Base-by-base conservation (phyloP, 2,113 vertebrate genomes). In the Nipponia nippon region DNA sequence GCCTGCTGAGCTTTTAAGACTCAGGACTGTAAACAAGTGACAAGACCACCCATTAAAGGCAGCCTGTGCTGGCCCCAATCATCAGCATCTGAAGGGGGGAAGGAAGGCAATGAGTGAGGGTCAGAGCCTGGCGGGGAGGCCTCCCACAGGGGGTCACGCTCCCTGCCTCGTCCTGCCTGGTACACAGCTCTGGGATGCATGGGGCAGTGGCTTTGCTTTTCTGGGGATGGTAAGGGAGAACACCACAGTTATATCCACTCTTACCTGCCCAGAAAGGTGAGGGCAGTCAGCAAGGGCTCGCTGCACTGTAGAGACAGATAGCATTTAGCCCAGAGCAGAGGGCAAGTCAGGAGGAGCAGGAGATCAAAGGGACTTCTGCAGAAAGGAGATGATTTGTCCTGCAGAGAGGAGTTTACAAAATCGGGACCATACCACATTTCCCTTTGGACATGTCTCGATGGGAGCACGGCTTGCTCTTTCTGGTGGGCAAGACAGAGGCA, bases 11-110 rank as follows among this genome's bases (percentile, higher is more conserved):
- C 65, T 50, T 69, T 15, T 40, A 38, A 50, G 94, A 17, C 14
- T 34, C 71, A 49, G 52, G 30, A 7, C 71, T 93, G 66, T 93
- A 97, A 96, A 94, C 89, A 95, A 93, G 89, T 6, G 67, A 55
- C 65, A 90, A 89, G 95, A 96, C 95, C 97, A 96, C 95, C 93
- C 93, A 86, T 6, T 16, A 13, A 29, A 87, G 53, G 66, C 70
- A 73, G 91, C 77, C 87, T 44, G 70, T 26, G 40, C 87, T 32
- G 52, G 50, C 76, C 84, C 14, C 40, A 55, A 1, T 38, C 47
- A 10, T 6, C n/a, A 75, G 76, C 50, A 36, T 6, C 72, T 10
- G 5, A 14, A 21, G 4, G 15, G 34, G 27, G 61, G 69, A 40
- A 72, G 63, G 72, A 52, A 73, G 23, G 81, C 84, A 73, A 29